A percentile compares a stretch with the other conserved stretches of the same genome.
phyloP scores from a whole-genome alignment of 2,113 vertebrate species.

The Pelodiscus sinensis region DNA sequence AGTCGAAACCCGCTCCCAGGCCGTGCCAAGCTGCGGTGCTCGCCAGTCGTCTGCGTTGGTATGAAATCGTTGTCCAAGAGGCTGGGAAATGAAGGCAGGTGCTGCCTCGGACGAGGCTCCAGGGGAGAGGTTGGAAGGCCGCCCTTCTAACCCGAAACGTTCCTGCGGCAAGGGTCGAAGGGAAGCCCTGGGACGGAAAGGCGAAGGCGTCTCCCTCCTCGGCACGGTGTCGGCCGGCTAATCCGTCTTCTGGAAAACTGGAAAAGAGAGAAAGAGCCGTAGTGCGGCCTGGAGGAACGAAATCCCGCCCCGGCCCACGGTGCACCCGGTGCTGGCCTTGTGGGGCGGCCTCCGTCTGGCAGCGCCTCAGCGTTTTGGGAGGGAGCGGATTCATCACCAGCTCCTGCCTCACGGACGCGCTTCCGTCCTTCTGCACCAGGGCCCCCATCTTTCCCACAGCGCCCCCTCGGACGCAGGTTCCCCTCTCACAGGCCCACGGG shows the following conservation, averaged over 20 bases:
- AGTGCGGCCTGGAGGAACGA: neutral
- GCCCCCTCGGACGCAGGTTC: neutral
- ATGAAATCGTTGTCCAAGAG: constrained; percentile 43
- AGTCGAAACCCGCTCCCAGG: neutral
- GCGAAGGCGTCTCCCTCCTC: constrained; percentile 43
- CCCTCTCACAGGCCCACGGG: neutral
- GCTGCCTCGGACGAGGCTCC: constrained; percentile 50
- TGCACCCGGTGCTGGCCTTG: too few species aligned
- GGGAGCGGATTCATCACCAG: neutral
- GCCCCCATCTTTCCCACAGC: neutral
- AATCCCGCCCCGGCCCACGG: rapidly evolving
- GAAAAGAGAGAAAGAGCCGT: constrained; percentile 1
- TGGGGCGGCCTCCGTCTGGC: neutral
- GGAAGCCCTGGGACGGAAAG: constrained; percentile 68
- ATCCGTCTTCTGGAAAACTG: constrained; percentile 69
- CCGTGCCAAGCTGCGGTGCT: neutral
- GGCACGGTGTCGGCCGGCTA: constrained; percentile 35
- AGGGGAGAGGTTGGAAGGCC: constrained; percentile 42
- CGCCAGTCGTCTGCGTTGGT: neutral
- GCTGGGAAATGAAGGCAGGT: constrained; percentile 63
- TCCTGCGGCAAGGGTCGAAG: constrained; percentile 62
- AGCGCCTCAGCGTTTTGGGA: neutral
- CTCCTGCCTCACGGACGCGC: neutral
- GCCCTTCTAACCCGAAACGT: constrained; percentile 62
- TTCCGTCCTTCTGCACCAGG: neutral